A percentile compares a stretch with the other conserved stretches of the same genome.
These are phyloP conservation scores for Agrotis ipsilon DNA, from an alignment of 2,888 invertebrate genomes.

Conservation along the genomic window DNA sequence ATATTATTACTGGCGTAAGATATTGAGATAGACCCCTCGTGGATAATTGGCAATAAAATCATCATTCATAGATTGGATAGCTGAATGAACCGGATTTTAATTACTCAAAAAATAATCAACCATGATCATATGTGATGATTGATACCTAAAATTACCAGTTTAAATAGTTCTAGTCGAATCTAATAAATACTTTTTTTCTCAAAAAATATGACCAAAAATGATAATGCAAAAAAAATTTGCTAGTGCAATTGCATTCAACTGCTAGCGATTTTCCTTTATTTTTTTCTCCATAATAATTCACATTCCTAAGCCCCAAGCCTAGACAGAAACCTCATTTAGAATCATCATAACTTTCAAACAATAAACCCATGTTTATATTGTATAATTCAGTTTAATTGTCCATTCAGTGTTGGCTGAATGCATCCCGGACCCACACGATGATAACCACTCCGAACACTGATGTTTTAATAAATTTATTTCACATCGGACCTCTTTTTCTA, in stretches of 20 bases:
- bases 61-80: no score
- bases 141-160: no score
- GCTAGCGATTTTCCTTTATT: background rate
- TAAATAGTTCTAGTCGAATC: no score
- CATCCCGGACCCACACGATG: slow-evolving; percentile 84
- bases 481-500: slow-evolving; percentile 70
- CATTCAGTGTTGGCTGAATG: slow-evolving; percentile 78
- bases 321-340: slow-evolving; percentile 62
- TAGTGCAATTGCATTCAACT: background rate
- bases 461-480: slow-evolving; percentile 82
- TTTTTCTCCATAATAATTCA: slow-evolving; percentile 7
- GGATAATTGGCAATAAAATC: background rate
- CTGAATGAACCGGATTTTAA: background rate
- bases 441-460: slow-evolving; percentile 76
- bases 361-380: slow-evolving; percentile 79
- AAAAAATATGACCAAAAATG: background rate
- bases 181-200: background rate
- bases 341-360: slow-evolving; percentile 65
- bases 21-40: background rate
- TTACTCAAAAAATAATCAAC: background rate
- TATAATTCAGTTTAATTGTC: slow-evolving; percentile 83
- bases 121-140: no score
- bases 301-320: slow-evolving; percentile 5
- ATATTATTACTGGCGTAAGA: background rate
- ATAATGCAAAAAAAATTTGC: background rate